Evolutionary conservation across 2,888 invertebrate species (phyloP).

Genomic region (Euphydryas editha): DNA sequence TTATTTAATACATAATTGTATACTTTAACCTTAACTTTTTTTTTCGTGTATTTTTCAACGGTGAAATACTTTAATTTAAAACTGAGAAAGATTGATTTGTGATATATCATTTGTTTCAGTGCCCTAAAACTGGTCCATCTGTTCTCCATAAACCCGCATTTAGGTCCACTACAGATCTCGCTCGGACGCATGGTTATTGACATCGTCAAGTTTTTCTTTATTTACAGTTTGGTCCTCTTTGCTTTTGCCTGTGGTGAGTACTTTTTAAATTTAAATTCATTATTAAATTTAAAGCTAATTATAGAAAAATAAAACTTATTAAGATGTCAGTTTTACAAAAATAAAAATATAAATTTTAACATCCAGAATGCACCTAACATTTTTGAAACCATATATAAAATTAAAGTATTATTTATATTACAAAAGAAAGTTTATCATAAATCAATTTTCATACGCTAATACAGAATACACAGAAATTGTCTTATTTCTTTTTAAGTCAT

Average conservation of each 20-base stretch:
- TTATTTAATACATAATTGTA: no score
- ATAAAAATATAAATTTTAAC: not conserved
- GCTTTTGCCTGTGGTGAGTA: conserved; percentile 94
- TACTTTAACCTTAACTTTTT: no score
- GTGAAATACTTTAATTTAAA: no score
- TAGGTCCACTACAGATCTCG: conserved; percentile 96
- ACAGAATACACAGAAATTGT: no score
- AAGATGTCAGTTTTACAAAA: not conserved
- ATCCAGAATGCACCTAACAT: no score
- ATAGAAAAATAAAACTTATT: not conserved
- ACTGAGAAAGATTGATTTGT: no score
- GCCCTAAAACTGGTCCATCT: conserved; percentile 95
- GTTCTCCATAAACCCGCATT: conserved; percentile 96
- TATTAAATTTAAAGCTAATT: not conserved
- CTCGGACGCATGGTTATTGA: conserved; percentile 95
- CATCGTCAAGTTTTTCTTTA: conserved; percentile 96
- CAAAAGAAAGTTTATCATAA: no score
- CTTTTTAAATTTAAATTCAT: not conserved
- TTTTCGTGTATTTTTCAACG: not conserved
- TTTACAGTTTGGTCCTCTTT: conserved; percentile 93
- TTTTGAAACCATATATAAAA: no score
- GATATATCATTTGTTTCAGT: conserved; percentile 72
- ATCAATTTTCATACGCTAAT: no score
- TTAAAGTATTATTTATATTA: no score
- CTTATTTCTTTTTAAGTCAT: no score